Percentiles rank a stretch among this genome's conserved stretches.
Conservation (phyloP, 2,797 vertebrate genomes). For the Enteromius trimaculatus region DNA sequence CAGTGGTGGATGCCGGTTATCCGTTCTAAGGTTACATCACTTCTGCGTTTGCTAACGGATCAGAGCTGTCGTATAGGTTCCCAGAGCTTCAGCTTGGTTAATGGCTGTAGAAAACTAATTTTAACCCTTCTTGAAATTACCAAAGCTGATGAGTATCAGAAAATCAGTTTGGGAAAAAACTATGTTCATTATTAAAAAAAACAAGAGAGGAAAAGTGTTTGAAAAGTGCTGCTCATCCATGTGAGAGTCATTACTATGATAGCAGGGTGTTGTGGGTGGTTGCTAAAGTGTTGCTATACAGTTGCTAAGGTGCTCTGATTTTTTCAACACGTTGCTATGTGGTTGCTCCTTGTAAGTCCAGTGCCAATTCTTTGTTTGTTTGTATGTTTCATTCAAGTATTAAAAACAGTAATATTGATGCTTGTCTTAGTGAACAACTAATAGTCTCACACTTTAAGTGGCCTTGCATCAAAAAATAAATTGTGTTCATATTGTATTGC, state of each 20-base stretch:
- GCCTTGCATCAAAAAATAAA: no score
- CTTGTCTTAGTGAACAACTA: background rate
- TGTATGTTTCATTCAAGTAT: background rate
- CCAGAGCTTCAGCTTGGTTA: conserved; percentile 17
- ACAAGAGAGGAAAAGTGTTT: background rate
- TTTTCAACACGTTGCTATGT: background rate
- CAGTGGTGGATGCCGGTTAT: conserved; percentile 37
- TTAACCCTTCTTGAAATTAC: conserved; percentile 32
- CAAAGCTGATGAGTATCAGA: conserved; percentile 19
- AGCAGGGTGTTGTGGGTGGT: background rate
- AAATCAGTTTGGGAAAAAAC: background rate
- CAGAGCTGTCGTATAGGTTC: conserved; percentile 31
- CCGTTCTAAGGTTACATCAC: conserved; percentile 33
- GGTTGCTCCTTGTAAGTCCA: background rate
- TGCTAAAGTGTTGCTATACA: background rate
- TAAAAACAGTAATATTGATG: background rate
- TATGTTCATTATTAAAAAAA: background rate
- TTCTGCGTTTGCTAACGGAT: conserved; percentile 47
- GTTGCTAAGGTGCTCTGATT: background rate
- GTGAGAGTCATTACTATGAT: background rate
- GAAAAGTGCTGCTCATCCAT: background rate
- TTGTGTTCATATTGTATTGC: no score
- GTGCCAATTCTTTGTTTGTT: background rate
- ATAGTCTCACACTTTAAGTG: background rate
- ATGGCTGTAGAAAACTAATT: conserved; percentile 36